Evolutionary conservation across 2,888 invertebrate species (phyloP).

Genomic region (Agrotis clavis): DNA sequence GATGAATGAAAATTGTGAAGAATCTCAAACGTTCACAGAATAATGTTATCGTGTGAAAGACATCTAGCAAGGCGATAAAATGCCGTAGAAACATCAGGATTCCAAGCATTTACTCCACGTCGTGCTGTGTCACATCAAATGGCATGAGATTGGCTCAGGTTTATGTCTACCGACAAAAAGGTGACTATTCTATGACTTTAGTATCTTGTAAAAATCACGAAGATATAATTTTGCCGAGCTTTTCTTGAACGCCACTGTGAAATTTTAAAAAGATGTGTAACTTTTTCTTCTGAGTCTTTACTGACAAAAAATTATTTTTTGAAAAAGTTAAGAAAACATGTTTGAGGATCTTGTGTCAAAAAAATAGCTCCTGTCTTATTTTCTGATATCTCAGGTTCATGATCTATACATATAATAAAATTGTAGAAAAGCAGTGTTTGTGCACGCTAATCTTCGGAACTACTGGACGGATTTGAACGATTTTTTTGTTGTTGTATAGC

Average conservation of each 20-base stretch:
- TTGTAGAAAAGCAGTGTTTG: too few relatives aligned
- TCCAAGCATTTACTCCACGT: background rate
- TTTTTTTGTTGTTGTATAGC: too few relatives aligned
- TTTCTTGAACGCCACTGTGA: background rate
- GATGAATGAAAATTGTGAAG: constrained; percentile 31
- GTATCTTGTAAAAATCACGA: background rate
- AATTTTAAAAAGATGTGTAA: background rate
- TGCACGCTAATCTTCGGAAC: too few relatives aligned
- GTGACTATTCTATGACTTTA: background rate
- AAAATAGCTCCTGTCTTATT: too few relatives aligned
- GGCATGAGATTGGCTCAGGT: constrained; percentile 15
- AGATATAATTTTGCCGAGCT: background rate
- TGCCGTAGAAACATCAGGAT: constrained; percentile 27
- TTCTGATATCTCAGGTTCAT: too few relatives aligned
- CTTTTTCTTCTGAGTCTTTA: background rate
- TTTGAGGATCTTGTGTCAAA: too few relatives aligned
- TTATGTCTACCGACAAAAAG: constrained; percentile 22
- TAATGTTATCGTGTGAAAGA: constrained; percentile 17
- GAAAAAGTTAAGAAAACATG: background rate
- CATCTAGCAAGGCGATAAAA: constrained; percentile 21
- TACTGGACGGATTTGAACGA: too few relatives aligned
- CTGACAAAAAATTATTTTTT: background rate
- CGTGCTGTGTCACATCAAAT: constrained; percentile 3
- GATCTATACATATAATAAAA: too few relatives aligned
- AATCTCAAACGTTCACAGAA: constrained; percentile 26